Evolutionary conservation across 2,888 invertebrate genomes (phyloP).

Genomic region (Phytoseiulus persimilis): DNA sequence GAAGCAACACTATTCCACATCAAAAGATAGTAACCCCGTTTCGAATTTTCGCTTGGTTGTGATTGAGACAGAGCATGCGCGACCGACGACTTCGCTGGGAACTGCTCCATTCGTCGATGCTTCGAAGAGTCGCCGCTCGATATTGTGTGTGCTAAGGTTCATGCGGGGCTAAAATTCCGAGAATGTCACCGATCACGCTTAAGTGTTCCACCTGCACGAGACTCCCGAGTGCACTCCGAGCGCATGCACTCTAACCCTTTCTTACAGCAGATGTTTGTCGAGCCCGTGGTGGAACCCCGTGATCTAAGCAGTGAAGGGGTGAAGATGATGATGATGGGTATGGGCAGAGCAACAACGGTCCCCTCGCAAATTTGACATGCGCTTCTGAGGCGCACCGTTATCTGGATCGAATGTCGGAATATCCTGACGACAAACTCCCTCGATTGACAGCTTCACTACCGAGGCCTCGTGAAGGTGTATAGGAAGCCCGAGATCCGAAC

Average conservation of each 20-base stretch:
- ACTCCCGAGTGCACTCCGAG: not conserved
- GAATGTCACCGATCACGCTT: not conserved
- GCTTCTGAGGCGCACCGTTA: not conserved
- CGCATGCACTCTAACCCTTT: not conserved
- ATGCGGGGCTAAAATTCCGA: no score
- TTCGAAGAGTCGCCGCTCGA: not conserved
- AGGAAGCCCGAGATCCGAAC: not conserved
- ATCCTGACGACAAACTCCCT: not conserved
- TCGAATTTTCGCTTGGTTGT: not conserved
- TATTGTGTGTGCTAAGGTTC: not conserved
- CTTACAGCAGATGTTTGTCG: not conserved
- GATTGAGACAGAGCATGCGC: not conserved
- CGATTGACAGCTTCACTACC: not conserved
- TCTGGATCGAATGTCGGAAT: not conserved
- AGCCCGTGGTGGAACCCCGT: not conserved
- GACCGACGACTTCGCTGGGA: not conserved
- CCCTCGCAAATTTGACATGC: not conserved
- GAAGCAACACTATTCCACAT: no score
- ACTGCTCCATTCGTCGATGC: not conserved
- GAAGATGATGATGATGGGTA: not conserved
- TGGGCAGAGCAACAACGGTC: not conserved
- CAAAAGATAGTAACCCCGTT: no score
- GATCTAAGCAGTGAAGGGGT: not conserved
- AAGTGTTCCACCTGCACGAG: not conserved
- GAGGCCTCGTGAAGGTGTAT: not conserved